Evolutionary conservation across 2,888 invertebrate species (phyloP), one percentile per base, ranked within the genome.

Genomic region (Leptarthrus brevirostris): DNA sequence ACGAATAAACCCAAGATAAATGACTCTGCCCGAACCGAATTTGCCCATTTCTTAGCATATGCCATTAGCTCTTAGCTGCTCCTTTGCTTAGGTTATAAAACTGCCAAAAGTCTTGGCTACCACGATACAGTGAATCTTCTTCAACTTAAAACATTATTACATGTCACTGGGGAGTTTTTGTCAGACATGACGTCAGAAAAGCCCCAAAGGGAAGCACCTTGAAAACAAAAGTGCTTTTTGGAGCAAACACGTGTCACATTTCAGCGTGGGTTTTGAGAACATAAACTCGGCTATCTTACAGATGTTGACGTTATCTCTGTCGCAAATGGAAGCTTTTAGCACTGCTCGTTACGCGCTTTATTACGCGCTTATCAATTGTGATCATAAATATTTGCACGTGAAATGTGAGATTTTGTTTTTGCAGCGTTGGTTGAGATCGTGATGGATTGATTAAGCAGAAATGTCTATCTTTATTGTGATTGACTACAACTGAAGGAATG

Each of bases 141-240:
- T n/a, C n/a, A n/a, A n/a, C n/a, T n/a, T n/a, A n/a, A n/a, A n/a
- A n/a, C n/a, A n/a, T n/a, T n/a, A n/a, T n/a, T n/a, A n/a, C n/a
- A n/a, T n/a, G n/a, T n/a, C n/a, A n/a, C n/a, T n/a, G n/a, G n/a
- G n/a, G n/a, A n/a, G n/a, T n/a, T n/a, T 56, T 56, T 10, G 30
- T 4, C 14, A 54, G 54, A 54, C 12, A 18, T 58, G 56, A 58
- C 58, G 36, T 58, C 58, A 58, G 36, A 5, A n/a, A 36, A 26
- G 16, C 16, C 56, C 3, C 16, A 34, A 56, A 20, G 10, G 36
- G 3, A 8, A 30, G 1, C 18, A 12, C 12, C 8, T 12, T 12
- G 3, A n/a, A 40, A 12, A 40, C 40, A 18, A 49, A 49, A 20
- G 18, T n/a, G n/a, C 49, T 20, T 49, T 18, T 3, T 18, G 16